Percentiles rank a stretch among this genome's conserved stretches.
phyloP scores from a whole-genome alignment of 2,888 invertebrate species.

The Xylota segnis region DNA sequence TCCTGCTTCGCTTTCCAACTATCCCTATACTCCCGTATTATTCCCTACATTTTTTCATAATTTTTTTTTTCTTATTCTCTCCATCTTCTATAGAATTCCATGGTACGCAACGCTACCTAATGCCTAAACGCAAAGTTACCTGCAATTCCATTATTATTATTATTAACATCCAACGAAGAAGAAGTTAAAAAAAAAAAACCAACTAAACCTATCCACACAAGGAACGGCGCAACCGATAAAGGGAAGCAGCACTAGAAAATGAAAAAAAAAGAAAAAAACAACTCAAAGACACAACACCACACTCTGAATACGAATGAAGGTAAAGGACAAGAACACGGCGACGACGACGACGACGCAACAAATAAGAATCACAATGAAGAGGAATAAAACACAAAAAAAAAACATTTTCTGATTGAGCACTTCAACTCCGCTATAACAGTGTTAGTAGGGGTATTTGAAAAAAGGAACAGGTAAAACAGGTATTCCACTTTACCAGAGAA shows the following conservation, averaged over 20 bases:
- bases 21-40: constrained; percentile 63
- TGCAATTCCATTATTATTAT: constrained; percentile 74
- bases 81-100: constrained; percentile 50
- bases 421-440: constrained; percentile 83
- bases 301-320: constrained; percentile 70
- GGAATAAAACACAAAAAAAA: constrained; percentile 20
- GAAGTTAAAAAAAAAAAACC: constrained; percentile 16
- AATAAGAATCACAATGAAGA: constrained; percentile 35
- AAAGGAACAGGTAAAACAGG: constrained; percentile 84
- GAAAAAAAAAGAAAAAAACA: constrained; percentile 28
- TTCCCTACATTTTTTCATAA: constrained; percentile 61
- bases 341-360: constrained; percentile 45
- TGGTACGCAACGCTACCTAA: constrained; percentile 73
- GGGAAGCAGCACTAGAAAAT: constrained; percentile 41
- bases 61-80: constrained; percentile 25
- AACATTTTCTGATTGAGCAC: constrained; percentile 72
- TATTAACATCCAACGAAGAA: constrained; percentile 56
- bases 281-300: constrained; percentile 39
- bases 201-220: constrained; percentile 18
- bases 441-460: constrained; percentile 81
- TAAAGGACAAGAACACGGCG: constrained; percentile 71
- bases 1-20: constrained; percentile 9
- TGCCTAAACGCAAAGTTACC: constrained; percentile 75
- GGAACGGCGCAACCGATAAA: constrained; percentile 58
- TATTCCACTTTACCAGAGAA: constrained; percentile 79